phyloP scores from a whole-genome alignment of 2,797 vertebrate genomes.

The Sebastolobus altivelis region DNA sequence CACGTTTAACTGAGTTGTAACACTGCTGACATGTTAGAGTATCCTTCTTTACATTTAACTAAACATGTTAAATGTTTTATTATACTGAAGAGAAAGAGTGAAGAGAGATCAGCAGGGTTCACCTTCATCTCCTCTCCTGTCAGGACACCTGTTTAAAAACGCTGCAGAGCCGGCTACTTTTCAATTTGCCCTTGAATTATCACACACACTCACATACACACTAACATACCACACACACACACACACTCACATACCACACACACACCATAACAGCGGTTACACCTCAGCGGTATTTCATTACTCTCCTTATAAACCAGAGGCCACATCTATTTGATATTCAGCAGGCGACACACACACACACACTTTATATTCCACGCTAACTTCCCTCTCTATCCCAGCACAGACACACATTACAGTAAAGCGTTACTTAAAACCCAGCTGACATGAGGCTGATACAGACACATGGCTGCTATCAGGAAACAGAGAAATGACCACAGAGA shows the following conservation, averaged over 20 bases:
- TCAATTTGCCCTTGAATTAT: constrained; percentile 55
- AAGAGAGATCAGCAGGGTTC: constrained; percentile 43
- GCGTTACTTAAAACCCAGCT: constrained; percentile 27
- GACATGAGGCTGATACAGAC: constrained; percentile 22
- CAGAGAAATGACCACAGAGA: neutral
- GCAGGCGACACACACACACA: constrained; percentile 19
- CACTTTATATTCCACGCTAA: neutral
- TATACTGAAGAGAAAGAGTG: neutral
- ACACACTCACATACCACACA: neutral
- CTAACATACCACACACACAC: constrained; percentile 14
- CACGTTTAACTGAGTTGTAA: neutral
- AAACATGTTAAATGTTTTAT: neutral
- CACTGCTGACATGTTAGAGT: neutral
- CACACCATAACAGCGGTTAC: neutral
- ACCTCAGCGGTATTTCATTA: constrained; percentile 26
- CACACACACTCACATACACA: constrained; percentile 24
- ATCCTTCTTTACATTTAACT: neutral
- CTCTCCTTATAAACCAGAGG: constrained; percentile 37
- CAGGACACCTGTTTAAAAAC: constrained; percentile 58
- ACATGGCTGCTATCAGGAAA: constrained; percentile 9
- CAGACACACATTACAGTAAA: neutral
- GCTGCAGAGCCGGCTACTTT: constrained; percentile 30
- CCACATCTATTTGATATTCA: constrained; percentile 46
- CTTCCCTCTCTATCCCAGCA: constrained; percentile 9
- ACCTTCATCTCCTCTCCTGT: constrained; percentile 43